A percentile compares a stretch with the other conserved stretches of the same genome.
Evolutionary conservation across 1,140 invertebrate genomes (phyloP).

Genomic region (Drosophila aff.): DNA sequence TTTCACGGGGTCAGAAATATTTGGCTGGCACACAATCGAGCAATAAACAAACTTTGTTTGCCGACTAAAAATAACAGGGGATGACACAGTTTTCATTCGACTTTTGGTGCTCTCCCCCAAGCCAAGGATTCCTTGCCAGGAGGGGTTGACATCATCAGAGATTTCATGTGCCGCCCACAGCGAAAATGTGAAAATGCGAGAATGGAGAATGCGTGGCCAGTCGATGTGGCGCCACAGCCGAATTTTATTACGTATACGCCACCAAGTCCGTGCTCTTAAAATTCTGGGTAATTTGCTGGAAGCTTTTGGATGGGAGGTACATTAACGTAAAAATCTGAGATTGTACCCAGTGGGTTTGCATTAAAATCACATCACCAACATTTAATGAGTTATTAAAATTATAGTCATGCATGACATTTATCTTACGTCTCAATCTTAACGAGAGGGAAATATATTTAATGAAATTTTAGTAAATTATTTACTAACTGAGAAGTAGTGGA

Average conservation of each 20-base stretch:
- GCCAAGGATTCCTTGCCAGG: background rate
- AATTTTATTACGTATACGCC: conserved; percentile 68
- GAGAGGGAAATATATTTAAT: background rate
- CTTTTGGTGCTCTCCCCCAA: conserved; percentile 1
- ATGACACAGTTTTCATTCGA: conserved; percentile 43
- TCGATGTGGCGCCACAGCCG: conserved; percentile 56
- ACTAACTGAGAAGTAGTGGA: no score
- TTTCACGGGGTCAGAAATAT: conserved; percentile 33
- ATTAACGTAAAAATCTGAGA: background rate
- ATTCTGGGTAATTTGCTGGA: conserved; percentile 6
- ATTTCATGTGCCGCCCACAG: conserved; percentile 33
- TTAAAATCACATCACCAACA: conserved; percentile 3
- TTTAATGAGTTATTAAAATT: conserved; percentile 10
- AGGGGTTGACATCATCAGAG: conserved; percentile 67
- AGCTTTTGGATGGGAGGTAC: background rate
- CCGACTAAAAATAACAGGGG: conserved; percentile 21
- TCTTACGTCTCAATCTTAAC: background rate
- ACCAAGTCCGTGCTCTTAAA: conserved; percentile 13
- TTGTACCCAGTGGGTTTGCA: background rate
- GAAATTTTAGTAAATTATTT: background rate
- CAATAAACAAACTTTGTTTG: conserved; percentile 18
- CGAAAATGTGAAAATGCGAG: conserved; percentile 11
- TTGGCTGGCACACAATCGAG: conserved; percentile 3
- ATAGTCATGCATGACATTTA: background rate
- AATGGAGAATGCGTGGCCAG: conserved; percentile 44